Conservation (phyloP, 1,140 invertebrate species). For the Drosophila virilis region DNA sequence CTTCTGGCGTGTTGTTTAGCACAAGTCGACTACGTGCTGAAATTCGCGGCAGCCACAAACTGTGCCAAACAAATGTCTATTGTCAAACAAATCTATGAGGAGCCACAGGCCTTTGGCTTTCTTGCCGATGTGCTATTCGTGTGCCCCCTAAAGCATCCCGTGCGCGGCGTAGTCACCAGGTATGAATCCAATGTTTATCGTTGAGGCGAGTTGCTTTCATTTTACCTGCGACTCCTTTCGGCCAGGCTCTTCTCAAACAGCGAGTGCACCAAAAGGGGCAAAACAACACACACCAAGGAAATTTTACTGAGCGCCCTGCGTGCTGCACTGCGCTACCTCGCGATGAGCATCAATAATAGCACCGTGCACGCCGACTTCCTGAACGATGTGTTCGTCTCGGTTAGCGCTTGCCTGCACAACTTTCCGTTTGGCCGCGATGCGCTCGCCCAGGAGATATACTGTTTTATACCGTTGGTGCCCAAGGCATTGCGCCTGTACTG, state of each 20-base stretch:
- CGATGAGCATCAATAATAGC: neutral
- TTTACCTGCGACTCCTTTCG: neutral
- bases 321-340: conserved; percentile 21
- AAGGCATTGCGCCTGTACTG: conserved; percentile 39
- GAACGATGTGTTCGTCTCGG: conserved; percentile 55
- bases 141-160: conserved; percentile 56
- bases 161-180: conserved; percentile 58
- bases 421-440: conserved; percentile 52
- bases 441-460: conserved; percentile 21
- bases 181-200: conserved; percentile 3
- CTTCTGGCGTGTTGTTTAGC: conserved; percentile 3
- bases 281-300: conserved; percentile 18
- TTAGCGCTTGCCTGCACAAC: conserved; percentile 55
- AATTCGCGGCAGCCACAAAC: conserved; percentile 32
- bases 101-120: conserved; percentile 20
- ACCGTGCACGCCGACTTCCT: neutral
- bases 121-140: conserved; percentile 53
- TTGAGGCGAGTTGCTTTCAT: too few species aligned
- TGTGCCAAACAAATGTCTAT: conserved; percentile 43
- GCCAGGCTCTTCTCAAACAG: conserved; percentile 51
- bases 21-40: conserved; percentile 20
- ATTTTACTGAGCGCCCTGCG: conserved; percentile 27
- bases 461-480: conserved; percentile 42
- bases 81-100: conserved; percentile 25
- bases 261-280: conserved; percentile 4